These are phyloP conservation scores for Myopa testacea DNA, from an alignment of 2,888 invertebrate genomes.

Conservation along the genomic window DNA sequence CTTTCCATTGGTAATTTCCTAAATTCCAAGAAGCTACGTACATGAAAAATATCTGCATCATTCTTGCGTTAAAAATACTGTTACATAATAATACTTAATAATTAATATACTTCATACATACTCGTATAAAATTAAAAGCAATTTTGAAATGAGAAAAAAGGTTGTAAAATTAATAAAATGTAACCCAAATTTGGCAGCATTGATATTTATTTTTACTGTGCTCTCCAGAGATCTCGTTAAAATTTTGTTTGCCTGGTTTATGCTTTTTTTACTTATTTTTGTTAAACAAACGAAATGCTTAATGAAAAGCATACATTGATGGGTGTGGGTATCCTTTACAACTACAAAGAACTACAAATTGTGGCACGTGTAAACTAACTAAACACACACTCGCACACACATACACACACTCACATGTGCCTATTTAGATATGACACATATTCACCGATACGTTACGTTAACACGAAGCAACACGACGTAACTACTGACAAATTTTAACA, in stretches of 20 bases:
- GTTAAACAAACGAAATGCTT: slow-evolving; percentile 26
- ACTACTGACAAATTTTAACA: slow-evolving; percentile 20
- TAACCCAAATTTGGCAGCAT: slow-evolving; percentile 16
- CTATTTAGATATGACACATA: neutral
- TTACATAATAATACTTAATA: no score
- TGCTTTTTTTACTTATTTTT: neutral
- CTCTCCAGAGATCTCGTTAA: neutral
- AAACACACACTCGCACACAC: neutral
- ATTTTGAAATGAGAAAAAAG: neutral
- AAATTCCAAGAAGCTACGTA: no score
- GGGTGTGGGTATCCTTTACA: neutral
- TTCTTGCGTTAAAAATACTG: no score
- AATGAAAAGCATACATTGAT: slow-evolving; percentile 26
- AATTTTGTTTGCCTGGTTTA: neutral
- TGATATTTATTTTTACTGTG: neutral
- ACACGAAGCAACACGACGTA: slow-evolving; percentile 5
- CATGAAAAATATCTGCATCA: no score
- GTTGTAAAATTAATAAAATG: neutral
- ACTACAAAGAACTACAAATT: slow-evolving; percentile 23
- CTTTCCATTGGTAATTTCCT: no score
- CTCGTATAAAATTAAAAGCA: no score
- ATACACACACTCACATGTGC: neutral
- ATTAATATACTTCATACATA: neutral
- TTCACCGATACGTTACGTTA: neutral
- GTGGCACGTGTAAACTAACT: neutral